These are phyloP conservation scores for Semaprochilodus insignis DNA, from an alignment of 2,797 vertebrate species.

Conservation along the genomic window DNA sequence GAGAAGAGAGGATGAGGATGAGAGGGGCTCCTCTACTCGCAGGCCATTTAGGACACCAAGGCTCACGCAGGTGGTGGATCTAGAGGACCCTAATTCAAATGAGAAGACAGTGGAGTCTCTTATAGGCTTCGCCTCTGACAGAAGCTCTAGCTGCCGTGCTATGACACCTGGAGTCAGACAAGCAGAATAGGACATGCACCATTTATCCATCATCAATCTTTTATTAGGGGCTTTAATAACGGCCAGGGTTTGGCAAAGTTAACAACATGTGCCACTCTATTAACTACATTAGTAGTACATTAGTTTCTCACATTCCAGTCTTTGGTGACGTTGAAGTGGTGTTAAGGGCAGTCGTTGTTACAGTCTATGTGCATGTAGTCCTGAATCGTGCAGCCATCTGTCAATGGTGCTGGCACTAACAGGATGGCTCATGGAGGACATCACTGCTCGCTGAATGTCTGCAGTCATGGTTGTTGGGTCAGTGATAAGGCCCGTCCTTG, in stretches of 20 bases:
- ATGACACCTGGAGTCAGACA: constrained; percentile 40
- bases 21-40: constrained; percentile 70
- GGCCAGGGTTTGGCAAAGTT: too few relatives aligned
- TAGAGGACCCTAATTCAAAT: constrained; percentile 44
- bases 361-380: too few relatives aligned
- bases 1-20: constrained; percentile 55
- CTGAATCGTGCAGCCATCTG: too few relatives aligned
- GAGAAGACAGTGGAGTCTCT: constrained; percentile 37
- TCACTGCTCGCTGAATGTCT: too few relatives aligned
- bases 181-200: neutral
- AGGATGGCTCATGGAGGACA: too few relatives aligned
- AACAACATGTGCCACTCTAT: too few relatives aligned
- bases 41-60: constrained; percentile 50
- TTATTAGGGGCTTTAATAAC: neutral
- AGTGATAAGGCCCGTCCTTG: too few relatives aligned
- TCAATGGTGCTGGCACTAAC: too few relatives aligned
- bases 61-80: constrained; percentile 51
- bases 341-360: too few relatives aligned
- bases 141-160: neutral
- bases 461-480: too few relatives aligned
- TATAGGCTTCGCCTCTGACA: neutral
- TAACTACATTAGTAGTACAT: neutral
- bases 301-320: too few relatives aligned
- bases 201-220: constrained; percentile 2
- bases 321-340: too few relatives aligned